A percentile compares a stretch with the other conserved stretches of the same genome.
phyloP scores from a whole-genome alignment of 2,888 invertebrate genomes.

The Hofmannophila pseudospretella region DNA sequence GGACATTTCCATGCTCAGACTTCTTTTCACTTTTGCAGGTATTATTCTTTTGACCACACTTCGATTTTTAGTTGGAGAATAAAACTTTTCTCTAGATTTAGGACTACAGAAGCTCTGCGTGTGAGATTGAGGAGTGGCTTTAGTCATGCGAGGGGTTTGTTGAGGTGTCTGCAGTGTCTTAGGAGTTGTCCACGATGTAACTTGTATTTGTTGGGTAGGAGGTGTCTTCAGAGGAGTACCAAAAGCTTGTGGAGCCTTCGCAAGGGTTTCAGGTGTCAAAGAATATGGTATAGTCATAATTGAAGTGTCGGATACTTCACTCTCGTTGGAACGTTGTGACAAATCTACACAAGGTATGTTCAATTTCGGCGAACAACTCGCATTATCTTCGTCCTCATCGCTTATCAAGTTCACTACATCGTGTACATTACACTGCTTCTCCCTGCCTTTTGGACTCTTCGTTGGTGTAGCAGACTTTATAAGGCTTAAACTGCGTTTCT shows the following conservation, averaged over 20 bases:
- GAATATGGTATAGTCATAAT: conserved; percentile 26
- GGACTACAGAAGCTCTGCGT: conserved; percentile 15
- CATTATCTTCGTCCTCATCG: conserved; percentile 37
- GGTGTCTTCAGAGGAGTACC: conserved; percentile 16
- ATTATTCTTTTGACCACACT: conserved; percentile 28
- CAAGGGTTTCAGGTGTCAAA: conserved; percentile 23
- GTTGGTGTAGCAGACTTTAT: conserved; percentile 22
- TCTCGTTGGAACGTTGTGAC: conserved; percentile 2
- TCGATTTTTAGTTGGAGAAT: conserved; percentile 53
- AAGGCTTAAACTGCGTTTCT: conserved; percentile 31
- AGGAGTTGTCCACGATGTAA: no score
- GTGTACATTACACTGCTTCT: no score
- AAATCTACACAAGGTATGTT: conserved; percentile 1
- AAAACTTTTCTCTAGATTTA: conserved; percentile 36
- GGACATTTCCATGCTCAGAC: conserved; percentile 27
- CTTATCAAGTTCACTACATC: conserved; percentile 37
- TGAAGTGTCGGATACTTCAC: conserved; percentile 14
- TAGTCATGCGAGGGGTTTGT: conserved; percentile 3
- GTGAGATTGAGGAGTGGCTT: conserved; percentile 17
- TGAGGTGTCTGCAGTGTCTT: conserved; percentile 1
- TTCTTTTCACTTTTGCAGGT: conserved; percentile 35
- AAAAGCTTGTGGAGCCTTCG: conserved; percentile 13
- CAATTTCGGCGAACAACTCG: conserved; percentile 1
- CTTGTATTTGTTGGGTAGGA: background rate
- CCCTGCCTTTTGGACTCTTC: conserved; percentile 29